A percentile compares a stretch with the other conserved stretches of the same genome.
Conservation (phyloP, 1,140 invertebrate species). For the Drosophila kikkawai region DNA sequence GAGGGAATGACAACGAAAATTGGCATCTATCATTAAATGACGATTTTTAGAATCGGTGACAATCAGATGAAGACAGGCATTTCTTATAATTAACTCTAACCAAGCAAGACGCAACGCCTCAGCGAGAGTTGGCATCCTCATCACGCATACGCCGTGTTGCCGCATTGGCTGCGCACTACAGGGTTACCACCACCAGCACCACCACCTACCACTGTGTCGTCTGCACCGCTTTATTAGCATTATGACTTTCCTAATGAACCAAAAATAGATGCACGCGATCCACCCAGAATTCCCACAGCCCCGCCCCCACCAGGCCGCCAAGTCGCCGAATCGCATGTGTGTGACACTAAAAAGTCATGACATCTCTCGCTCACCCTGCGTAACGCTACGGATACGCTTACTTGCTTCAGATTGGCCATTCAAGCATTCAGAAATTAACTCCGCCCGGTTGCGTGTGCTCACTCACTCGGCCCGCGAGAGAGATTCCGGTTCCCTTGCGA, state of each 20-base stretch:
- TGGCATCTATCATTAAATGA: slow-evolving; percentile 77
- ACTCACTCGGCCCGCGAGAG: slow-evolving; percentile 60
- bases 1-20: slow-evolving; percentile 75
- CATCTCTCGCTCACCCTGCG: slow-evolving; percentile 80
- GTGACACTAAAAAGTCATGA: slow-evolving; percentile 84
- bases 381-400: slow-evolving; percentile 85
- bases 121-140: slow-evolving; percentile 60
- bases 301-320: slow-evolving; percentile 40
- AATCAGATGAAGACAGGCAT: slow-evolving; percentile 79
- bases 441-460: slow-evolving; percentile 84
- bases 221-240: slow-evolving; percentile 77
- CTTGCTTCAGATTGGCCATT: slow-evolving; percentile 85
- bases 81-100: slow-evolving; percentile 84
- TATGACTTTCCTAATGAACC: slow-evolving; percentile 83
- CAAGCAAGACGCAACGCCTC: slow-evolving; percentile 78
- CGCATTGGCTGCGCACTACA: slow-evolving; percentile 18
- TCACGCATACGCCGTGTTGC: slow-evolving; percentile 53
- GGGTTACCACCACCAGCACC: slow-evolving; percentile 20
- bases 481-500: too few species aligned
- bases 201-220: slow-evolving; percentile 10
- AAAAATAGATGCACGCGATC: slow-evolving; percentile 79
- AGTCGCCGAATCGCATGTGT: slow-evolving; percentile 42
- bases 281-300: slow-evolving; percentile 63
- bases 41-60: slow-evolving; percentile 77
- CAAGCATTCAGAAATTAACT: slow-evolving; percentile 85